phyloP scores from a whole-genome alignment of 2,113 vertebrate species.

The Carassius auratus region DNA sequence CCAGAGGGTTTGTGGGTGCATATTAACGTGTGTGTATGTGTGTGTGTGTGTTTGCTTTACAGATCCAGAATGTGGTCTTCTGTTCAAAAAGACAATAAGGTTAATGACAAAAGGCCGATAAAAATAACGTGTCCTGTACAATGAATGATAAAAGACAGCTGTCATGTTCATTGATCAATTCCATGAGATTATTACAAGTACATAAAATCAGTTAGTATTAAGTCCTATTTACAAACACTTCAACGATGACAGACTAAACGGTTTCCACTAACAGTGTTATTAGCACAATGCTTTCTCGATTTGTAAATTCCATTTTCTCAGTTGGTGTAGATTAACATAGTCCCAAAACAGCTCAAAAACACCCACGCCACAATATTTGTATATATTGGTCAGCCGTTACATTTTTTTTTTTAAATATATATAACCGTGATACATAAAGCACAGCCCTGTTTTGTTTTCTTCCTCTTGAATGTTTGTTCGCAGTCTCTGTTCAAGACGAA shows the following conservation, averaged over 20 bases:
- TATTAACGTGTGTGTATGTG: slow-evolving; percentile 12
- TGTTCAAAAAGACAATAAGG: slow-evolving; percentile 52
- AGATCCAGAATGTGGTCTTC: neutral
- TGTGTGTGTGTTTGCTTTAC: slow-evolving; percentile 6
- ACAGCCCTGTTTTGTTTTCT: slow-evolving; percentile 36
- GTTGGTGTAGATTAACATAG: slow-evolving; percentile 91
- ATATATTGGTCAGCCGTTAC: slow-evolving; percentile 87
- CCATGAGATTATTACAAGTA: slow-evolving; percentile 89
- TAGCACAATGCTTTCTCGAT: slow-evolving; percentile 87
- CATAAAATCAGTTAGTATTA: slow-evolving; percentile 94
- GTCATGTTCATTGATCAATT: slow-evolving; percentile 82
- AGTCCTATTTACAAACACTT: slow-evolving; percentile 97
- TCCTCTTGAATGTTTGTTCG: slow-evolving; percentile 41
- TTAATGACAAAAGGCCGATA: slow-evolving; percentile 62
- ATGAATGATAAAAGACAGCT: slow-evolving; percentile 69
- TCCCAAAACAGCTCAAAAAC: slow-evolving; percentile 80
- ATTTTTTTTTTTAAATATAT: slow-evolving; percentile 18
- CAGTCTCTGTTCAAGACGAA: slow-evolving; percentile 55
- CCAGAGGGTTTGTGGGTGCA: neutral
- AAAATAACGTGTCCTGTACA: slow-evolving; percentile 40
- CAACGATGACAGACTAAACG: slow-evolving; percentile 91
- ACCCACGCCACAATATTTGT: slow-evolving; percentile 91
- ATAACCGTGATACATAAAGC: slow-evolving; percentile 11
- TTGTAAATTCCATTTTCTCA: slow-evolving; percentile 82
- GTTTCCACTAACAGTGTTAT: slow-evolving; percentile 94